A percentile compares a stretch with the other conserved stretches of the same genome.
phyloP scores from a whole-genome alignment of 1,140 invertebrate species.

The Psilanteris sp. region DNA sequence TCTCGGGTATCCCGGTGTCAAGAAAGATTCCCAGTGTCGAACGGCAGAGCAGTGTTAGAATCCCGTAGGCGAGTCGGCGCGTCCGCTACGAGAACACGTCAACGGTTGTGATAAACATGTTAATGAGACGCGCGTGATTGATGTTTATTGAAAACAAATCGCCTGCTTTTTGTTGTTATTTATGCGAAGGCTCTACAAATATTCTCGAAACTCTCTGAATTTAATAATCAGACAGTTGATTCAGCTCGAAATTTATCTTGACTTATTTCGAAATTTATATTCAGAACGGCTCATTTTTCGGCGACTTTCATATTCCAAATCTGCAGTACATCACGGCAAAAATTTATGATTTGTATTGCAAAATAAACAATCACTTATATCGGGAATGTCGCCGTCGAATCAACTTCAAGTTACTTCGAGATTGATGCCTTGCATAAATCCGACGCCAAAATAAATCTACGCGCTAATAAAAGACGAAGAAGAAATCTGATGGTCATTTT shows the following conservation, averaged over 20 bases:
- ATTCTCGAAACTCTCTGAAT: slow-evolving; percentile 12
- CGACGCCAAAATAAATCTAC: no score
- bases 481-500: no score
- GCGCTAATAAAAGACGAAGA: no score
- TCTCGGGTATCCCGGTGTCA: slow-evolving; percentile 35
- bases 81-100: slow-evolving; percentile 45
- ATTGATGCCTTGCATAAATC: slow-evolving; percentile 23
- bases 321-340: not conserved
- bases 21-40: slow-evolving; percentile 36
- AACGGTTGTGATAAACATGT: slow-evolving; percentile 59
- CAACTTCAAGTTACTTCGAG: no score
- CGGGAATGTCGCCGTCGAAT: no score
- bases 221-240: not conserved
- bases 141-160: slow-evolving; percentile 57
- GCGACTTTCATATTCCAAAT: slow-evolving; percentile 3
- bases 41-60: slow-evolving; percentile 30
- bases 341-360: slow-evolving; percentile 8
- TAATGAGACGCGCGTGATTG: slow-evolving; percentile 58
- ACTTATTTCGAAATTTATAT: slow-evolving; percentile 3
- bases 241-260: not conserved
- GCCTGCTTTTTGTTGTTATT: slow-evolving; percentile 21
- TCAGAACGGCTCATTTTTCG: slow-evolving; percentile 7
- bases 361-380: not conserved
- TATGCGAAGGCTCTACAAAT: slow-evolving; percentile 16
- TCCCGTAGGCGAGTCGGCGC: slow-evolving; percentile 50